Conservation (phyloP, 2,113 vertebrate species). For the Sciurus niger region DNA sequence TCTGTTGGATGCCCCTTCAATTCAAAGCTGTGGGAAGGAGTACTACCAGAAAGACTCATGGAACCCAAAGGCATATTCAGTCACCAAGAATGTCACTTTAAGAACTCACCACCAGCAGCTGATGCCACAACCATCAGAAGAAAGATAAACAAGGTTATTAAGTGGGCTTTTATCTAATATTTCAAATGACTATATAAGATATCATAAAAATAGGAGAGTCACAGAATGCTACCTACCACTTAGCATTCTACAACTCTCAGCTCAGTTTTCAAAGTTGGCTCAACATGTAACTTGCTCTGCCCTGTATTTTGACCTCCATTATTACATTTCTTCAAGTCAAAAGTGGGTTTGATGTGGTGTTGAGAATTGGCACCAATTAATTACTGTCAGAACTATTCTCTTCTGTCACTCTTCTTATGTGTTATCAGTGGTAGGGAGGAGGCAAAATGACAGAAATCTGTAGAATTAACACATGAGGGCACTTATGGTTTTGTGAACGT, state of each 20-base stretch:
- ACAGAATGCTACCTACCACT: slow-evolving; percentile 53
- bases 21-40: background rate
- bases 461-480: background rate
- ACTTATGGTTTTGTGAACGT: slow-evolving; percentile 22
- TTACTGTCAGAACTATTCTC: slow-evolving; percentile 33
- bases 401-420: slow-evolving; percentile 5
- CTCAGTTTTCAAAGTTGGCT: slow-evolving; percentile 34
- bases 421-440: background rate
- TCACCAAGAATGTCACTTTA: slow-evolving; percentile 15
- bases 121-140: background rate
- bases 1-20: background rate
- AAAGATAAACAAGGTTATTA: slow-evolving; percentile 40
- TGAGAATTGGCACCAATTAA: slow-evolving; percentile 55
- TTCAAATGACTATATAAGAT: slow-evolving; percentile 48
- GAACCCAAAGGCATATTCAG: background rate
- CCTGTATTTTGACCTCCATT: background rate
- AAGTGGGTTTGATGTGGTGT: slow-evolving; percentile 23
- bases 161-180: slow-evolving; percentile 24
- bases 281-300: background rate
- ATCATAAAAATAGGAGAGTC: slow-evolving; percentile 21
- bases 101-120: background rate
- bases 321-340: slow-evolving; percentile 22
- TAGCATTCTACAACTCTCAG: slow-evolving; percentile 32
- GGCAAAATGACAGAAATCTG: slow-evolving; percentile 23
- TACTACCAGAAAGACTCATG: background rate